These are phyloP conservation scores for Herminia tarsipennalis DNA, from an alignment of 2,888 invertebrate genomes.

Conservation along the genomic window DNA sequence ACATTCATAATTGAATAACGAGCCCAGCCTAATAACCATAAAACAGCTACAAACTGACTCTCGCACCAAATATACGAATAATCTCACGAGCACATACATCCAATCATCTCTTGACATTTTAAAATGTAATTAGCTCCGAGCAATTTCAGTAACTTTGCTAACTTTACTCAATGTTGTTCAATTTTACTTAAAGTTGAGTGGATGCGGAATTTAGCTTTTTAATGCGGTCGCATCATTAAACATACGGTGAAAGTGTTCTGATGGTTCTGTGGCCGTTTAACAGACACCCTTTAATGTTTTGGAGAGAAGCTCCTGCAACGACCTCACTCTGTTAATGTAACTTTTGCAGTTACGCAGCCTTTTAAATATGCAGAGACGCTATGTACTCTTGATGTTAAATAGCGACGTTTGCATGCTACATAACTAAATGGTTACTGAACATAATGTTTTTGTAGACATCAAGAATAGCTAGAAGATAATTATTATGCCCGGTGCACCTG, in stretches of 20 bases:
- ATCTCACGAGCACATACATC: not conserved
- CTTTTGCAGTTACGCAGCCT: no score
- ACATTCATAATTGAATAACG: not conserved
- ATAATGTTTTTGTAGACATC: no score
- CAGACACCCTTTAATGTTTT: not conserved
- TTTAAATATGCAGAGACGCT: no score
- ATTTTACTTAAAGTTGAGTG: slow-evolving; percentile 2
- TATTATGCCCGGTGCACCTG: no score
- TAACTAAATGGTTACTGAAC: no score
- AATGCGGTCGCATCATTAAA: slow-evolving; percentile 1
- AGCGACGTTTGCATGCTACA: no score
- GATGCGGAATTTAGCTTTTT: not conserved
- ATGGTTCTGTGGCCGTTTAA: not conserved
- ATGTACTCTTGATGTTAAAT: no score
- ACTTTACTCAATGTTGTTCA: not conserved
- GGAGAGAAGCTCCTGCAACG: not conserved
- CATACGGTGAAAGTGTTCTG: not conserved
- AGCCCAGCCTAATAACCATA: not conserved
- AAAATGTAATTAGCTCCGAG: not conserved
- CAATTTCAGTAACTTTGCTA: not conserved
- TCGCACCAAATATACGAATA: not conserved
- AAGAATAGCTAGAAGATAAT: no score
- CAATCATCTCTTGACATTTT: slow-evolving; percentile 2
- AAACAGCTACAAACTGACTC: not conserved
- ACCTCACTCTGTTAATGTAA: not conserved